A percentile compares a stretch with the other conserved stretches of the same genome.
phyloP scores from a whole-genome alignment of 2,888 invertebrate genomes.

The Pachymerium ferrugineum region DNA sequence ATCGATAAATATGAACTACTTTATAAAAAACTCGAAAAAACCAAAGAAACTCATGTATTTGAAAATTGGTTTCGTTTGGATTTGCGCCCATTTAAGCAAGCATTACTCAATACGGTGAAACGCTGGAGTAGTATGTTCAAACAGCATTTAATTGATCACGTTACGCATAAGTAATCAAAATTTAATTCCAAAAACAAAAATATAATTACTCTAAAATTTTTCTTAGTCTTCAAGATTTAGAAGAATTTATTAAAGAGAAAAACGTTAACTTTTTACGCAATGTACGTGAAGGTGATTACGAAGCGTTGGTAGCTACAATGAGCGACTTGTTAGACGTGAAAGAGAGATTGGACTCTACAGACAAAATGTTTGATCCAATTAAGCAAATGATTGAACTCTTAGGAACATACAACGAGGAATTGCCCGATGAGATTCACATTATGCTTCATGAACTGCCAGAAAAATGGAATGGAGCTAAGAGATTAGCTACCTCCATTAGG shows the following conservation, averaged over 20 bases:
- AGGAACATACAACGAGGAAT: constrained; percentile 92
- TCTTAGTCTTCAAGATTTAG: constrained; percentile 70
- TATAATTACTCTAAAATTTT: no score
- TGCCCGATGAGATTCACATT: constrained; percentile 91
- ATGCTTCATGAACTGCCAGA: constrained; percentile 87
- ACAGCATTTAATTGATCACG: constrained; percentile 83
- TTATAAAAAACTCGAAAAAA: constrained; percentile 78
- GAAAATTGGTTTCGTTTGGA: constrained; percentile 88
- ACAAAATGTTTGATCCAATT: constrained; percentile 92
- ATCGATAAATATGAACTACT: constrained; percentile 89
- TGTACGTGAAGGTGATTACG: constrained; percentile 82
- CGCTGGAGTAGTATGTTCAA: constrained; percentile 97
- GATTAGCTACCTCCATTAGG: constrained; percentile 80
- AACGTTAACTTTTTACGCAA: constrained; percentile 77
- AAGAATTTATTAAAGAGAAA: constrained; percentile 79
- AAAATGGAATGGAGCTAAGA: constrained; percentile 92
- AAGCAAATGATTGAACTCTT: constrained; percentile 87
- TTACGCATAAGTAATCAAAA: constrained; percentile 70
- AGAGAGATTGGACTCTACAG: constrained; percentile 77
- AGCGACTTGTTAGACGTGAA: constrained; percentile 86
- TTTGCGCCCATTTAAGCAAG: constrained; percentile 82
- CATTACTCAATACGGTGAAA: constrained; percentile 79
- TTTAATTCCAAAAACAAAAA: no score
- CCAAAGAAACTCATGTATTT: constrained; percentile 73
- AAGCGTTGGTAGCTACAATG: constrained; percentile 86